Evolutionary conservation across 2,113 vertebrate genomes (phyloP).

Genomic region (Ranitomeya imitator): DNA sequence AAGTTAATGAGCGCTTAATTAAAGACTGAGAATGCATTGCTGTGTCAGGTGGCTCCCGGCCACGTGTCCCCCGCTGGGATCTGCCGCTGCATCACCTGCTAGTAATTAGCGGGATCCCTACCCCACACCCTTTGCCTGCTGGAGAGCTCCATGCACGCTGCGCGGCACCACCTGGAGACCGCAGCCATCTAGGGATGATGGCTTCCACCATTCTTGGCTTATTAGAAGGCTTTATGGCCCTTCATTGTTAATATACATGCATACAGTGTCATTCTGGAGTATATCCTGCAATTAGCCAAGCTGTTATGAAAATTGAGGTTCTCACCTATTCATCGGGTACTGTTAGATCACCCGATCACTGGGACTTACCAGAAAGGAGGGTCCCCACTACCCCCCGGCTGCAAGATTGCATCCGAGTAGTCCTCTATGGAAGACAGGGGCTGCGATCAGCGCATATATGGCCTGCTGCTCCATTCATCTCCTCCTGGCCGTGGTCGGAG

Average conservation of each 20-base stretch:
- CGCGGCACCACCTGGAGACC: slow-evolving; percentile 18
- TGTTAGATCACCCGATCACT: too few species aligned
- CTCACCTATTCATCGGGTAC: too few species aligned
- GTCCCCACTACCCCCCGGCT: too few species aligned
- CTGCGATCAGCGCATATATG: too few species aligned
- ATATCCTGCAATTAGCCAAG: neutral
- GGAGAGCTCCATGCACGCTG: neutral
- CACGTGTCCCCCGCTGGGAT: slow-evolving; percentile 17
- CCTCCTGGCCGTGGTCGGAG: too few species aligned
- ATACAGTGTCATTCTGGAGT: neutral
- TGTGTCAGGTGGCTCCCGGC: slow-evolving; percentile 36
- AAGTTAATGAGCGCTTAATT: slow-evolving; percentile 55
- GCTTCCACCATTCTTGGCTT: neutral
- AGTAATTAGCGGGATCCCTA: slow-evolving; percentile 46
- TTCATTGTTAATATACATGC: neutral
- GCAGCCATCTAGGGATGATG: neutral
- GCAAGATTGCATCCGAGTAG: too few species aligned
- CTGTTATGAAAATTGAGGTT: too few species aligned
- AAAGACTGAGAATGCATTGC: slow-evolving; percentile 43
- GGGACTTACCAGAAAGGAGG: too few species aligned
- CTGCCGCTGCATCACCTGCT: slow-evolving; percentile 44
- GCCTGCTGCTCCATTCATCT: too few species aligned
- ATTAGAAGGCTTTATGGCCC: neutral
- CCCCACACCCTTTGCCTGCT: slow-evolving; percentile 11
- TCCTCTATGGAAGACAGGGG: too few species aligned